Evolutionary conservation across 1,140 invertebrate species (phyloP), one percentile per base, ranked within the genome.

Genomic region (Drosophila pallidifrons): DNA sequence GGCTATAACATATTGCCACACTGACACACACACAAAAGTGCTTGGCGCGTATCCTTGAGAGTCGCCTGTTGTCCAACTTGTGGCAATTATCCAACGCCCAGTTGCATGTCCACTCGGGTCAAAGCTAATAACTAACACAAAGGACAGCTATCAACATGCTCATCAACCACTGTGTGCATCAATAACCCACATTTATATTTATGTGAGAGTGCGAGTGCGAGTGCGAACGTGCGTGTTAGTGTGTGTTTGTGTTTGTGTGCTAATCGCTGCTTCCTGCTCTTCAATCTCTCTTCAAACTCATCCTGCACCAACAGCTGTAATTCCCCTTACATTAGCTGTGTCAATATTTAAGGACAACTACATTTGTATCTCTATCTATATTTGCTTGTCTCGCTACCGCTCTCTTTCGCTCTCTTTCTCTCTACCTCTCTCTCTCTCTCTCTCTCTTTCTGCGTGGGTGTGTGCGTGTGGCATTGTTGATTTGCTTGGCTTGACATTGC

Each of bases 41-140:
- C 63, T 46, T 45, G 66, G 43, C 15, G 11, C 66, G 45, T 32
- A 58, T 61, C 71, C 65, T 77, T 60, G 43, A 63, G 43, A 59
- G 46, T 64, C 43, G 49, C 46, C 65, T 71, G 16, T 57, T 43
- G 47, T 75, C 30, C 30, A 59, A 25, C 61, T 64, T 57, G 20
- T 63, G 68, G 70, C 83, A 88, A 82, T 88, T 88, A 88, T 67
- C 67, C 28, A 15, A 52, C 51, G 47, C 13, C 47, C 15, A 55
- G 30, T 58, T 46, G 59, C 46, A 49, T 71, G 63, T 70, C 69
- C 52, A 43, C 35, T 41, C 11, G n/a, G 16, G 13, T 25, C 35
- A 57, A 57, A 57, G 35, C 32, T 41, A 57, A 57, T 32, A 25
- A 3, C 11, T 16, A 32, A 20, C 28, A 49, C 61, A 52, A 35